Evolutionary conservation across 2,797 vertebrate genomes (phyloP).

Genomic region (Borostomias antarcticus): DNA sequence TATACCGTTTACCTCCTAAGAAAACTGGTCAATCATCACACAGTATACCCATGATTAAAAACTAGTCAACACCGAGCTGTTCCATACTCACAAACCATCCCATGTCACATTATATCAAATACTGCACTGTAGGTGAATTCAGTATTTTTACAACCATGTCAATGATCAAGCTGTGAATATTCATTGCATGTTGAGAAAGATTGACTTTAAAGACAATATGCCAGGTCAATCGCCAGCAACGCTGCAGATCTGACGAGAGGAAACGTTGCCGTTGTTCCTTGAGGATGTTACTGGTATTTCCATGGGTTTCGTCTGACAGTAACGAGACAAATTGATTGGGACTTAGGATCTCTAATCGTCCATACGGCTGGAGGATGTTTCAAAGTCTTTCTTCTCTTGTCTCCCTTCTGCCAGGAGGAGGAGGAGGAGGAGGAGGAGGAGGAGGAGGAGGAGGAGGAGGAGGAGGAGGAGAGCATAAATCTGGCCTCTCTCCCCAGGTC

Average conservation of each 20-base stretch:
- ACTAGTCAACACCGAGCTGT: no score
- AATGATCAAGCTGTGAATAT: slow-evolving; percentile 5
- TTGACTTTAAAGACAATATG: not conserved
- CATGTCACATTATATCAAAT: no score
- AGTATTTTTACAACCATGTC: not conserved
- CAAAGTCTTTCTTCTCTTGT: slow-evolving; percentile 26
- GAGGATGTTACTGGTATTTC: slow-evolving; percentile 31
- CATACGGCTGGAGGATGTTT: slow-evolving; percentile 45
- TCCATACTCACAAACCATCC: no score
- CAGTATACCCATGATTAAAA: no score
- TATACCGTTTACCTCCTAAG: no score
- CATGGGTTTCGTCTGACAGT: slow-evolving; percentile 22
- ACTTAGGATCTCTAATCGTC: slow-evolving; percentile 41
- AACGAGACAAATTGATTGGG: slow-evolving; percentile 40
- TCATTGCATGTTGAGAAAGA: not conserved
- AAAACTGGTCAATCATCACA: no score
- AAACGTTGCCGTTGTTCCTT: slow-evolving; percentile 23
- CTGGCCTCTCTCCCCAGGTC: slow-evolving; percentile 40
- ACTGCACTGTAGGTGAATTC: not conserved
- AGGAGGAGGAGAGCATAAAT: slow-evolving; percentile 55
- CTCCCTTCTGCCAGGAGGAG: slow-evolving; percentile 40
- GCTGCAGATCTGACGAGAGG: slow-evolving; percentile 1
- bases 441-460: slow-evolving; percentile 42
- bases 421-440: slow-evolving; percentile 43
- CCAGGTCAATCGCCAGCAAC: not conserved